Evolutionary conservation across 2,888 invertebrate genomes (phyloP).

Genomic region (Antheraea assamensis): DNA sequence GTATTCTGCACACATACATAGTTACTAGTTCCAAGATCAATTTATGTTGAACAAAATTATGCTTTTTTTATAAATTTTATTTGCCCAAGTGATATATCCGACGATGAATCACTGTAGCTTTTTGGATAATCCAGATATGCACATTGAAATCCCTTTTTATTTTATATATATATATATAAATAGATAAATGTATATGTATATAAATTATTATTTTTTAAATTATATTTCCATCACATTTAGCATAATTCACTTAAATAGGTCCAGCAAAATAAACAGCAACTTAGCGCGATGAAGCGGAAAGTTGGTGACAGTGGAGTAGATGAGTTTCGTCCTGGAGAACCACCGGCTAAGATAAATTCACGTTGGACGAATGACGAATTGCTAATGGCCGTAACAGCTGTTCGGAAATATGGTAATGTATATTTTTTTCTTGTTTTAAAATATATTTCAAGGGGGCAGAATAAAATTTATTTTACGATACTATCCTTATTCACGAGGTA

Average conservation of each 20-base stretch:
- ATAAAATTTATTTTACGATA: too few species aligned
- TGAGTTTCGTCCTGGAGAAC: conserved; percentile 84
- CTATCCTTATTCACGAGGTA: too few species aligned
- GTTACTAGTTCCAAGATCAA: conserved; percentile 35
- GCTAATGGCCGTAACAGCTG: conserved; percentile 94
- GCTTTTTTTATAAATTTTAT: conserved; percentile 44
- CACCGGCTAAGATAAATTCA: conserved; percentile 88
- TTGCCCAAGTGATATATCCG: conserved; percentile 48
- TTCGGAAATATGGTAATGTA: conserved; percentile 88
- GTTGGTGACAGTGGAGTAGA: conserved; percentile 83
- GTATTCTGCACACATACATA: conserved; percentile 76
- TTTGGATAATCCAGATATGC: conserved; percentile 81
- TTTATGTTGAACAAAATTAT: conserved; percentile 38
- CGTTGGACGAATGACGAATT: conserved; percentile 97
- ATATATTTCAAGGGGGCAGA: too few species aligned
- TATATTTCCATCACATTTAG: neutral
- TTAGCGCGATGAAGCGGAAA: conserved; percentile 93
- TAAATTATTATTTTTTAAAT: conserved; percentile 10
- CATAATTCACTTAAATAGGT: conserved; percentile 83
- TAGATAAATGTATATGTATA: conserved; percentile 21
- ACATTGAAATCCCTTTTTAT: conserved; percentile 31
- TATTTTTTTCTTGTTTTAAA: neutral
- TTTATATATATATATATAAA: conserved; percentile 18
- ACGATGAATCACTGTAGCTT: conserved; percentile 48
- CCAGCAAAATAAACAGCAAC: conserved; percentile 96